These are phyloP conservation scores for Sphaeramia orbicularis DNA, from an alignment of 2,797 vertebrate genomes.

Conservation along the genomic window DNA sequence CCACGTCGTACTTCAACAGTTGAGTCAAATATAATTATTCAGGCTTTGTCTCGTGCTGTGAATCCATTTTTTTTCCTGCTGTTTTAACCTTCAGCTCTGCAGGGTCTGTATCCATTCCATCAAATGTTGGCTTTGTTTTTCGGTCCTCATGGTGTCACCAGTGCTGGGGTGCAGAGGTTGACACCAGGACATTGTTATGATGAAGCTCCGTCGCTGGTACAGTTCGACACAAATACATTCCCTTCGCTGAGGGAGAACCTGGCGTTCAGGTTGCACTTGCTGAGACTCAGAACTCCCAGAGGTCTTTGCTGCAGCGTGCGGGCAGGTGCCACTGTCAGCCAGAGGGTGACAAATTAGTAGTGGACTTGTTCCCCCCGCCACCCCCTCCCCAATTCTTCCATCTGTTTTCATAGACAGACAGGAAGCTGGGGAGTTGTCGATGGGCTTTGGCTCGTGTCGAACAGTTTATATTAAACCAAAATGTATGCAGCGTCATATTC, in stretches of 20 bases:
- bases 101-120: too few relatives aligned
- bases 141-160: too few relatives aligned
- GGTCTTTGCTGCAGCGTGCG: slow-evolving; percentile 61
- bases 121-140: too few relatives aligned
- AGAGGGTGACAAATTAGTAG: slow-evolving; percentile 73
- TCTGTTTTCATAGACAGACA: slow-evolving; percentile 40
- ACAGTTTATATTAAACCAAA: too few relatives aligned
- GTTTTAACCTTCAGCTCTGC: too few relatives aligned
- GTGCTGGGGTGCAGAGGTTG: background rate
- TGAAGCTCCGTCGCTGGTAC: background rate
- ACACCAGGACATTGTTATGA: slow-evolving; percentile 20
- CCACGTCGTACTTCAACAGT: too few relatives aligned
- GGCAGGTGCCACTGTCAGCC: slow-evolving; percentile 56
- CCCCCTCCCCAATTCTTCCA: slow-evolving; percentile 7
- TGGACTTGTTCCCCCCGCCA: slow-evolving; percentile 69
- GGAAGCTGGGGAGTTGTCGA: too few relatives aligned
- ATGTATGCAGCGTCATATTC: slow-evolving; percentile 16
- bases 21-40: too few relatives aligned
- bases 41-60: too few relatives aligned
- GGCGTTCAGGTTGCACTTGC: slow-evolving; percentile 38
- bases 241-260: slow-evolving; percentile 49
- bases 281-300: slow-evolving; percentile 56
- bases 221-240: background rate
- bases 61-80: too few relatives aligned
- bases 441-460: too few relatives aligned